A percentile compares a stretch with the other conserved stretches of the same genome.
Evolutionary conservation across 1,140 invertebrate species (phyloP).

Genomic region (Drosophila teissieri): DNA sequence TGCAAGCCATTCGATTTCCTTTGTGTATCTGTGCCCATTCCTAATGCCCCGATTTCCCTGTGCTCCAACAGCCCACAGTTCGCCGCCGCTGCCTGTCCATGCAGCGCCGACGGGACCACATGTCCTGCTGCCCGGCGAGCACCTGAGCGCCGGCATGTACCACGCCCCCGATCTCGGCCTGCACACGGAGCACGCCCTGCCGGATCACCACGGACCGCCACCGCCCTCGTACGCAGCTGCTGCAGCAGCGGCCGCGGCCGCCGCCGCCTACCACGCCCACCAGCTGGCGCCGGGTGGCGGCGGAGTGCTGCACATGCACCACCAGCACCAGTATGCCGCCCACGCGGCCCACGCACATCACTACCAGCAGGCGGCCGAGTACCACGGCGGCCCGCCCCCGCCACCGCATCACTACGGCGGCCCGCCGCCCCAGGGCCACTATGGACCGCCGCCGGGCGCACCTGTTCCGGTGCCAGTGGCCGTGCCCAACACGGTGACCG

Average conservation of each 20-base stretch:
- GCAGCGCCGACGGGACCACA: slow-evolving; percentile 47
- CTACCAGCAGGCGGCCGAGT: slow-evolving; percentile 73
- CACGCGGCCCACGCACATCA: slow-evolving; percentile 62
- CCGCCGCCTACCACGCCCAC: slow-evolving; percentile 76
- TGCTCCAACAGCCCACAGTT: slow-evolving; percentile 59
- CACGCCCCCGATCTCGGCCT: slow-evolving; percentile 76
- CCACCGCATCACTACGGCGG: slow-evolving; percentile 58
- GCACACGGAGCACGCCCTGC: slow-evolving; percentile 73
- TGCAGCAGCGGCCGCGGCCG: slow-evolving; percentile 75
- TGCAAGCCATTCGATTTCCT: too few species aligned
- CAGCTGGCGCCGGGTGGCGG: slow-evolving; percentile 66
- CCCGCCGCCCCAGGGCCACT: slow-evolving; percentile 49
- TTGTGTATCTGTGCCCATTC: neutral
- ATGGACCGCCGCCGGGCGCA: slow-evolving; percentile 52
- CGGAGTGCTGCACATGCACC: slow-evolving; percentile 62
- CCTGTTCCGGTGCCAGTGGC: slow-evolving; percentile 35
- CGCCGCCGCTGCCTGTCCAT: slow-evolving; percentile 64
- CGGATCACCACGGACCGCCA: slow-evolving; percentile 76
- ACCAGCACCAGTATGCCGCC: slow-evolving; percentile 69
- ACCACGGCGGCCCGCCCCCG: slow-evolving; percentile 63
- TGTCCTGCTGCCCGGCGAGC: slow-evolving; percentile 59
- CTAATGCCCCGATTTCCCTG: neutral
- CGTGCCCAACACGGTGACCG: slow-evolving; percentile 16
- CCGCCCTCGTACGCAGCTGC: slow-evolving; percentile 73
- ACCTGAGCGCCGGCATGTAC: slow-evolving; percentile 74